Base-by-base conservation (phyloP, 2,888 invertebrate species). In the Caenorhabditis doughertyi region DNA sequence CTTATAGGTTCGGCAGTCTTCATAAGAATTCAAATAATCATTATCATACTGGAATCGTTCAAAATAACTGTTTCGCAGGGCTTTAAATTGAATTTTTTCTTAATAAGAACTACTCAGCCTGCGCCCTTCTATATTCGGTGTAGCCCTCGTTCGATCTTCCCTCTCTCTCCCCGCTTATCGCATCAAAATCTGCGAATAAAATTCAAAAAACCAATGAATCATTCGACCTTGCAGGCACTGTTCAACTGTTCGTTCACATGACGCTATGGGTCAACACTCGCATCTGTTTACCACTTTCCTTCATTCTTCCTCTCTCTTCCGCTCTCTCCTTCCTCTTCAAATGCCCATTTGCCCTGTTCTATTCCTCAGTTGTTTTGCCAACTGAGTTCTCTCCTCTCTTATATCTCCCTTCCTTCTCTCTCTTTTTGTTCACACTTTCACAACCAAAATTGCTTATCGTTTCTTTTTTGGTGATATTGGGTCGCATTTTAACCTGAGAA, bases 231-330 rank as follows among this genome's bases (percentile, higher is more conserved):
- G n/a, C 5, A n/a, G 39, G 11, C 16, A 21, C 29, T 64, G 64
- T 64, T 64, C 64, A 49, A 64, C 64, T 64, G 64, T 64, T 64
- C 64, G 16, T 7, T 51, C 16, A 3, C 47, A 64, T 64, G 64
- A 64, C 64, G 64, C 49, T 42, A 11, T 44, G 64, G n/a, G 64
- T 64, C 64, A 64, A 49, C 60, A 62, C 39, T 35, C 39, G 11
- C 23, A 51, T 27, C 8, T 64, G 64, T 64, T 64, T 64, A 64
- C 64, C 42, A 21, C 60, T 8, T 35, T 21, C 29, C 35, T 35
- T 9, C 35, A 5, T 7, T 35, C 9, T 35, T 35, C 18, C 44
- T 13, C 44, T 47, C 8, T 18, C 44, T 42, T 13, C 13, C 16
- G 13, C 42, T 13, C 42, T 16, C 39, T 58, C 58, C 25, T n/a